These are phyloP conservation scores for Oreochromis aureus DNA, from an alignment of 2,113 vertebrate species.

Conservation along the genomic window DNA sequence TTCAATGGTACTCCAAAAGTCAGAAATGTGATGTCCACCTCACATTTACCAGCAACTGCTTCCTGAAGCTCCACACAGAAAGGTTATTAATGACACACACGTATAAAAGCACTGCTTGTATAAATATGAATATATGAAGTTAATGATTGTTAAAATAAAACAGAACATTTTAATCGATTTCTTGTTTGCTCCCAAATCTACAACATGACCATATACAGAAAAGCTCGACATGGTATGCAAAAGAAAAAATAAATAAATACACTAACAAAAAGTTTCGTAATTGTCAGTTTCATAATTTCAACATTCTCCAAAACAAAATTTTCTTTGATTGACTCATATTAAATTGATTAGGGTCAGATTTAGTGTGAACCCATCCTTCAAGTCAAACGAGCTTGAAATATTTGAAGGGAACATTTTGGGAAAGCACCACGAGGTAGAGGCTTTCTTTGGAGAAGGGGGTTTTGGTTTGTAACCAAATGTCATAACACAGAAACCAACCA, in stretches of 20 bases:
- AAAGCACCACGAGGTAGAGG: neutral
- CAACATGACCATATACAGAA: neutral
- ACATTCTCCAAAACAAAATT: neutral
- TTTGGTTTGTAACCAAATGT: neutral
- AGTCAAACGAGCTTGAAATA: neutral
- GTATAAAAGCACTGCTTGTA: neutral
- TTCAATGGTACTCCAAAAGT: neutral
- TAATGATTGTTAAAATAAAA: neutral
- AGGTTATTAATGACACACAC: neutral
- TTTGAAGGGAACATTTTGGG: neutral
- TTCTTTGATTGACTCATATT: neutral
- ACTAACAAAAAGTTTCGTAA: neutral
- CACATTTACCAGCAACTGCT: neutral
- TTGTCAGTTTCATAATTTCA: neutral
- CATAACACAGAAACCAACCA: neutral
- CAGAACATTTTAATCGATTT: neutral
- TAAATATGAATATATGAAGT: neutral
- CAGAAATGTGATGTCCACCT: neutral
- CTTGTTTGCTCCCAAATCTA: neutral
- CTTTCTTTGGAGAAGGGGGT: rapidly evolving
- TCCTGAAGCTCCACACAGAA: neutral
- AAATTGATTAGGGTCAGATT: neutral
- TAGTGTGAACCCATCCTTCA: neutral
- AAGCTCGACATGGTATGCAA: neutral
- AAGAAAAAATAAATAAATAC: neutral